Conservation (phyloP, 2,797 vertebrate genomes). For the Oophaga sylvatica region DNA sequence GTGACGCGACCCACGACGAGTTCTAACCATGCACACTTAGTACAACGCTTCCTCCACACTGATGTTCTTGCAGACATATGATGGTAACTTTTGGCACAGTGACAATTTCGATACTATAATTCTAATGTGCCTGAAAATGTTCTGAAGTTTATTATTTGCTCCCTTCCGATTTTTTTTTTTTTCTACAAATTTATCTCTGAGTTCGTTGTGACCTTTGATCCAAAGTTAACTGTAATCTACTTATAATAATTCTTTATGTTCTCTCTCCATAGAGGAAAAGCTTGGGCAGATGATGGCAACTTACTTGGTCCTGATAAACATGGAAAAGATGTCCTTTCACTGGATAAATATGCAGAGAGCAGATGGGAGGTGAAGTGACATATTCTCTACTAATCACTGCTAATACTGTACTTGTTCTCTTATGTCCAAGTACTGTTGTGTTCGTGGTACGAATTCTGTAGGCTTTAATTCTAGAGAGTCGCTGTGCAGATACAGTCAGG, state of each 20-base stretch:
- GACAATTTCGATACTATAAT: too few relatives aligned
- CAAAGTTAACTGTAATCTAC: too few relatives aligned
- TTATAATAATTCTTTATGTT: background rate
- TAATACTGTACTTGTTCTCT: too few relatives aligned
- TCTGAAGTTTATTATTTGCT: too few relatives aligned
- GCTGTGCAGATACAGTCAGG: background rate
- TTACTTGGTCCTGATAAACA: constrained; percentile 88
- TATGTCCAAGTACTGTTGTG: background rate
- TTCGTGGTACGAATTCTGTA: background rate
- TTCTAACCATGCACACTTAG: too few relatives aligned
- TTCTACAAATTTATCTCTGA: too few relatives aligned
- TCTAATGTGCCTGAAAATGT: too few relatives aligned
- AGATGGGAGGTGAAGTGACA: constrained; percentile 83
- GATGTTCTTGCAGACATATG: background rate
- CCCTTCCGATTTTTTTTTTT: too few relatives aligned
- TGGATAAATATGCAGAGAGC: constrained; percentile 89
- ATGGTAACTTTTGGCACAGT: background rate
- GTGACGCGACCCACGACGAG: too few relatives aligned
- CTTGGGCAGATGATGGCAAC: constrained; percentile 88
- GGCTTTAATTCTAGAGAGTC: background rate
- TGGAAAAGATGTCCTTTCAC: constrained; percentile 84
- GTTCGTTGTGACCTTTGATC: too few relatives aligned
- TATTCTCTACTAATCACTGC: background rate
- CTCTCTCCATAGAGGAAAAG: constrained; percentile 76
- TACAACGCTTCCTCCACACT: background rate